Evolutionary conservation across 2,113 vertebrate species (phyloP).

Genomic region (Clupea harengus): DNA sequence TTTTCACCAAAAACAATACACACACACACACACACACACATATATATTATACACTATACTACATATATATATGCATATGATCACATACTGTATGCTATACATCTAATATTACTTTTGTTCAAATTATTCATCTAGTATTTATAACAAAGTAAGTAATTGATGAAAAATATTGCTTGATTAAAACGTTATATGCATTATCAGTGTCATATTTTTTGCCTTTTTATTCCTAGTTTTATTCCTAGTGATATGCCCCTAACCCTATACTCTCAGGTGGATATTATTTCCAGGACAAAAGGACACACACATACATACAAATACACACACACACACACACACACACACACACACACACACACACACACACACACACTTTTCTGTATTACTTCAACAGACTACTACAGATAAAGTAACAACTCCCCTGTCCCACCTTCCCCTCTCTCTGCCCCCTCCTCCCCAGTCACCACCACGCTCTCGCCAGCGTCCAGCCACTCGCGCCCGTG

Average conservation of each 20-base stretch:
- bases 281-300: not conserved
- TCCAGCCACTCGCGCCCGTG: slow-evolving; percentile 91
- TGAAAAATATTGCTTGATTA: no score
- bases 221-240: no score
- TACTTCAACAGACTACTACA: not conserved
- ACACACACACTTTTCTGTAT: not conserved
- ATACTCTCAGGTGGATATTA: no score
- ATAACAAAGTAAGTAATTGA: no score
- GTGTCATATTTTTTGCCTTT: not conserved
- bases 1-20: not conserved
- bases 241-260: no score
- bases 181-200: no score
- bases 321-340: not conserved
- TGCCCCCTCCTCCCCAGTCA: slow-evolving; percentile 63
- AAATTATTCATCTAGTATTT: no score
- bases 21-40: not conserved
- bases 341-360: not conserved
- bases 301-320: not conserved
- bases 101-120: no score
- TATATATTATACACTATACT: no score
- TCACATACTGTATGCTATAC: no score
- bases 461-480: slow-evolving; percentile 87
- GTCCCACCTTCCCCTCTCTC: not conserved
- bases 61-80: not conserved
- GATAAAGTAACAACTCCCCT: not conserved